These are phyloP conservation scores for Xiphophorus birchmanni DNA, from an alignment of 2,797 vertebrate genomes.

Conservation along the genomic window DNA sequence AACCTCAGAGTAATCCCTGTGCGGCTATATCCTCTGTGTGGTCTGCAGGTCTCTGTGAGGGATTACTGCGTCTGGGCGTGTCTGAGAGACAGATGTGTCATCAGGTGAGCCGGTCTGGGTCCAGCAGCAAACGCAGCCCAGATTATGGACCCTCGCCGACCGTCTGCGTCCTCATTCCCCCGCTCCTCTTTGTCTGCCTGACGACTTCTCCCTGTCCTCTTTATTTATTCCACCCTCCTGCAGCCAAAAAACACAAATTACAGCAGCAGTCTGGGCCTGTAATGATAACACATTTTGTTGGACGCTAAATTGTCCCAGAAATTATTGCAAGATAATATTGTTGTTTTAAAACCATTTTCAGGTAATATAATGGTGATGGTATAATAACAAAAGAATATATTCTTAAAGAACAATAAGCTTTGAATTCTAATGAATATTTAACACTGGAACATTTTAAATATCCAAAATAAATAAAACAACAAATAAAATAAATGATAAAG, in stretches of 20 bases:
- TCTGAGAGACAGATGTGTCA: slow-evolving; percentile 60
- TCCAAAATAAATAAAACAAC: no score
- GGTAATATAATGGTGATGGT: no score
- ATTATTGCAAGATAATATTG: no score
- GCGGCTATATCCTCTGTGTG: slow-evolving; percentile 10
- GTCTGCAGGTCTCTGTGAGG: slow-evolving; percentile 18
- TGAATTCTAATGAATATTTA: no score
- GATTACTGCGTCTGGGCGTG: slow-evolving; percentile 57
- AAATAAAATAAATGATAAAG: no score
- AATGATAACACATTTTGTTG: no score
- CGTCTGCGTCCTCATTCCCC: slow-evolving; percentile 28
- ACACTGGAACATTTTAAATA: no score
- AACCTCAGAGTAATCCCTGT: slow-evolving; percentile 1
- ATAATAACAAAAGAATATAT: no score
- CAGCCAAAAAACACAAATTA: neutral
- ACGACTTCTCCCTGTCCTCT: slow-evolving; percentile 3
- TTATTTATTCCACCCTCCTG: neutral
- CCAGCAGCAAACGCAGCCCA: slow-evolving; percentile 24
- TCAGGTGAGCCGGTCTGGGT: slow-evolving; percentile 61
- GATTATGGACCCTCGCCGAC: slow-evolving; percentile 19
- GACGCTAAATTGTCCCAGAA: no score
- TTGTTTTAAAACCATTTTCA: no score
- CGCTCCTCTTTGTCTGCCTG: neutral
- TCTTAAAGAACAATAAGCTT: no score
- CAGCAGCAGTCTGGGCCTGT: neutral